These are phyloP conservation scores for Orius laevigatus DNA, from an alignment of 1,140 invertebrate species.

Conservation along the genomic window DNA sequence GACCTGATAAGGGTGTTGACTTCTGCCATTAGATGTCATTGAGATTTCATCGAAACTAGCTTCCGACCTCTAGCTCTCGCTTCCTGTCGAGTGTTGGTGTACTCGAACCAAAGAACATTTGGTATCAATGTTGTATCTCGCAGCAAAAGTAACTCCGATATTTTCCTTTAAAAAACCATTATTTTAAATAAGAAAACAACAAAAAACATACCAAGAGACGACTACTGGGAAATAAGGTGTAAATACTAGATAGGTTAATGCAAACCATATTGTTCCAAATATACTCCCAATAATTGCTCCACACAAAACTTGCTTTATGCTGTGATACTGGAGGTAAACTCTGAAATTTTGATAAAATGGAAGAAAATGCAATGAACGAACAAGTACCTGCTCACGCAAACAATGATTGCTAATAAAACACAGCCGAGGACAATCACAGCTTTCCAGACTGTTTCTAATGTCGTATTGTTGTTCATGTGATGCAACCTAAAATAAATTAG, in stretches of 20 bases:
- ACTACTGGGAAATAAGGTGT: constrained; percentile 75
- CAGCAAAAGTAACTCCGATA: constrained; percentile 73
- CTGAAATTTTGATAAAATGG: constrained; percentile 28
- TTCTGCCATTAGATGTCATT: constrained; percentile 40
- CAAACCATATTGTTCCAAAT: constrained; percentile 59
- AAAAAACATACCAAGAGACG: constrained; percentile 57
- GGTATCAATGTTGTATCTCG: constrained; percentile 83
- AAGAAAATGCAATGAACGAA: constrained; percentile 4
- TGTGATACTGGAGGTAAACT: constrained; percentile 79
- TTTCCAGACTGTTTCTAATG: constrained; percentile 57
- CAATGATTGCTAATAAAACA: constrained; percentile 39
- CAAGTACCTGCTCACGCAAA: constrained; percentile 39
- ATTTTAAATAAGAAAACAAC: constrained; percentile 1
- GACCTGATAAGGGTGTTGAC: constrained; percentile 7
- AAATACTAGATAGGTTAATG: constrained; percentile 56
- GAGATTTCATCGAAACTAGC: constrained; percentile 69
- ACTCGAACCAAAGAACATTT: constrained; percentile 89
- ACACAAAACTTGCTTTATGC: constrained; percentile 61
- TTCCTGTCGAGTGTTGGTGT: constrained; percentile 71
- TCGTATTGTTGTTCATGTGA: constrained; percentile 60
- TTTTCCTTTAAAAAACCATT: constrained; percentile 43
- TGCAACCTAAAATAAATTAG: constrained; percentile 43
- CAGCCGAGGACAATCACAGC: constrained; percentile 44
- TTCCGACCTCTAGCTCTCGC: constrained; percentile 63
- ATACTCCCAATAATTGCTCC: constrained; percentile 52